Evolutionary conservation across 2,113 vertebrate species (phyloP).

Genomic region (Bujurquina vittata): DNA sequence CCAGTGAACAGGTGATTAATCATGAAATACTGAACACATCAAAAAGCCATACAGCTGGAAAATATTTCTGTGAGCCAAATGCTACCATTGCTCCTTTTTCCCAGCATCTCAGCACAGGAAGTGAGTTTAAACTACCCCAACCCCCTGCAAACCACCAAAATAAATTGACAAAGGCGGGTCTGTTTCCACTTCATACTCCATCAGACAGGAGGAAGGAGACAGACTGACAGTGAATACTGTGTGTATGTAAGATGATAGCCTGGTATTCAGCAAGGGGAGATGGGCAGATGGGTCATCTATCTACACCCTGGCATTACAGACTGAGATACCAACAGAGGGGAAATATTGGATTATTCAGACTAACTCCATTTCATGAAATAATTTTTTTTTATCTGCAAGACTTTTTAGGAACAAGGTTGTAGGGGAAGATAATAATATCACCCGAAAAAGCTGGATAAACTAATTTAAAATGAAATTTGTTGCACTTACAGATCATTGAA

Average conservation of each 20-base stretch:
- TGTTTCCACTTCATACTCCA: constrained; percentile 28
- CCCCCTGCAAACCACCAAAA: background rate
- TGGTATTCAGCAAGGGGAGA: constrained; percentile 57
- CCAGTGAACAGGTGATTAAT: background rate
- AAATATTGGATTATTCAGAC: constrained; percentile 28
- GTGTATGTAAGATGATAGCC: constrained; percentile 60
- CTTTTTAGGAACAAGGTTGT: background rate
- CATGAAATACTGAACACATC: background rate
- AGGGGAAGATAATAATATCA: background rate
- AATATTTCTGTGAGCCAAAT: constrained; percentile 17
- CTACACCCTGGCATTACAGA: constrained; percentile 54
- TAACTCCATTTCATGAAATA: constrained; percentile 7
- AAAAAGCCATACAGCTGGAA: background rate
- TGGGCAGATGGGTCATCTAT: constrained; percentile 58
- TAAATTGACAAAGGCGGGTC: constrained; percentile 54
- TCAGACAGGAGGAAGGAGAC: constrained; percentile 43
- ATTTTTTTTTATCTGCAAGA: constrained; percentile 15
- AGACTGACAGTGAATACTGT: constrained; percentile 49
- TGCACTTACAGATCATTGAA: background rate
- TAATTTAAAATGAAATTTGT: background rate
- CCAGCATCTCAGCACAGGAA: constrained; percentile 41
- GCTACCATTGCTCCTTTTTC: background rate
- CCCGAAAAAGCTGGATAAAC: background rate
- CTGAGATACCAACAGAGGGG: constrained; percentile 16
- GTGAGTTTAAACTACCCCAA: background rate